Evolutionary conservation across 53 echinoderm and acorn worm genomes (phyloP), one percentile per base, ranked within the genome.

Genomic region (Hippasteria phrygiana): DNA sequence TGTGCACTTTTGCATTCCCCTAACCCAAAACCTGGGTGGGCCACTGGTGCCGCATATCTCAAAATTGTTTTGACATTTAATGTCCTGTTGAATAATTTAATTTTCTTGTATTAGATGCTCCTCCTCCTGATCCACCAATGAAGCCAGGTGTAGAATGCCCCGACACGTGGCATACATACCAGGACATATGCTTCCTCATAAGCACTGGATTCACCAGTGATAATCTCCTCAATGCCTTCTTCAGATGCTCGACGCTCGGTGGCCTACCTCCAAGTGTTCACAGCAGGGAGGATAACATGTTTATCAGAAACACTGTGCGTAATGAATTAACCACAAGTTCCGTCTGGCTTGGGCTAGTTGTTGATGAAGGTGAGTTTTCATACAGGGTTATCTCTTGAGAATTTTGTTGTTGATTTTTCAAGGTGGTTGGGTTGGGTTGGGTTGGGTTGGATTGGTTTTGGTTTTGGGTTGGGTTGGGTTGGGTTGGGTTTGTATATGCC

Each of bases 271-370:
- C 91, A n/a, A 97, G 95, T 33, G 72, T 95, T 22, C 92, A 93
- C 48, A 97, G 92, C 59, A 36, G 77, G 20, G 78, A 55, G 11
- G 95, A 95, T 38, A 92, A 92, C 76, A 43, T 74, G 12, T 88
- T 90, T 62, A 78, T 97, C 38, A 65, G 66, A 20, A 73, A 74
- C 20, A 39, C 20, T 34, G 81, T 45, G 9, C n/a, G 76, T n/a
- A 50, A 81, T 28, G 40, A 67, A 20, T 50, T n/a, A 12, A 91
- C 72, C 1, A 74, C 54, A 0, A 46, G 70, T 0, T 87, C 83
- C 43, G 79, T 93, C 24, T 97, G 95, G 95, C 55, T 90, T 50
- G 97, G 97, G 32, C 76, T 97, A 59, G 70, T 77, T 37, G 74
- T 92, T 1, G 90, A 83, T 47, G 78, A 65, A 56, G 93, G 97